Conservation (phyloP, 2,888 invertebrate genomes). For the Agonopterix heracliana region DNA sequence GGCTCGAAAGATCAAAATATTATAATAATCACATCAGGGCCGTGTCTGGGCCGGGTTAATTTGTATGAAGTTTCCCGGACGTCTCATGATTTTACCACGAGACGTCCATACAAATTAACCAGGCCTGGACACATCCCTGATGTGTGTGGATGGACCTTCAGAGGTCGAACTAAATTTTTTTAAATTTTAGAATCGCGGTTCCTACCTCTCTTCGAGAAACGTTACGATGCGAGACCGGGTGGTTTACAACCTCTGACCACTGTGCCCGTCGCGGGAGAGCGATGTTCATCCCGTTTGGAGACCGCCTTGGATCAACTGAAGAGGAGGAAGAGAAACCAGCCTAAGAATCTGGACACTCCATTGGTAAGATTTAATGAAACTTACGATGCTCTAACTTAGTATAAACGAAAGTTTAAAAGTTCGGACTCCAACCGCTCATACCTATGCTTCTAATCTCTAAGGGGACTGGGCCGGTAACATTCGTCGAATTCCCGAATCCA, state of each 20-base stretch:
- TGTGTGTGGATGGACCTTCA: too few species aligned
- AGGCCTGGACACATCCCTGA: too few species aligned
- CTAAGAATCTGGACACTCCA: slow-evolving; percentile 61
- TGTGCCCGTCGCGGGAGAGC: slow-evolving; percentile 61
- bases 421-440: too few species aligned
- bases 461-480: too few species aligned
- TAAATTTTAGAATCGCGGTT: slow-evolving; percentile 56
- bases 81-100: too few species aligned
- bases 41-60: too few species aligned
- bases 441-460: too few species aligned
- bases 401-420: too few species aligned
- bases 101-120: too few species aligned
- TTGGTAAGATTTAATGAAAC: slow-evolving; percentile 35
- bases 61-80: too few species aligned
- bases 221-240: slow-evolving; percentile 46
- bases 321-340: slow-evolving; percentile 72
- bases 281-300: slow-evolving; percentile 80
- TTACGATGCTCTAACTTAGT: background rate
- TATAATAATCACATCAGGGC: too few species aligned
- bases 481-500: too few species aligned
- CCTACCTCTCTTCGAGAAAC: slow-evolving; percentile 62
- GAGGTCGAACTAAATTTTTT: background rate
- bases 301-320: slow-evolving; percentile 80
- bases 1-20: background rate
- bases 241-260: slow-evolving; percentile 54